Evolutionary conservation across 2,888 invertebrate genomes (phyloP).

Genomic region (Caenorhabditis macrosperma): DNA sequence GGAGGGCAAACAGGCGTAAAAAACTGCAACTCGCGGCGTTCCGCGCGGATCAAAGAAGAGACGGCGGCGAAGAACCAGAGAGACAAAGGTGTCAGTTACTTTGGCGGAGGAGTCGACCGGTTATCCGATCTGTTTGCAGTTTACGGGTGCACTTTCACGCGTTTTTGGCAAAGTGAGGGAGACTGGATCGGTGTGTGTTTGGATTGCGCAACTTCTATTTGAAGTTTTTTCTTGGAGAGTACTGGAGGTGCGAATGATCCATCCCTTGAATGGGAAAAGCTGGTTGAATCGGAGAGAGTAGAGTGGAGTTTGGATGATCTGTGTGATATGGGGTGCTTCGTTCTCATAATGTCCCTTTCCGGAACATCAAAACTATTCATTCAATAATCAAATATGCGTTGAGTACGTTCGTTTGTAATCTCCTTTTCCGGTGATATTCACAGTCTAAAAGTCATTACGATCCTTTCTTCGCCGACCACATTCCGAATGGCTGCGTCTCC

Average conservation of each 20-base stretch:
- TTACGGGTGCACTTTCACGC: conserved; percentile 48
- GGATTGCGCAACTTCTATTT: conserved; percentile 41
- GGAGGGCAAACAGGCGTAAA: conserved; percentile 41
- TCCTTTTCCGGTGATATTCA: neutral
- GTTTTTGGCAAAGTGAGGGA: conserved; percentile 20
- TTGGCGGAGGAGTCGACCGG: conserved; percentile 28
- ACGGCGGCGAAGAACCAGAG: neutral
- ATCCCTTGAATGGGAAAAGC: conserved; percentile 5
- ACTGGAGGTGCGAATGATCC: conserved; percentile 12
- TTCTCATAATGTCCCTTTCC: no score
- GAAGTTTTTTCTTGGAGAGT: conserved; percentile 17
- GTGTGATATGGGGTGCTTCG: no score
- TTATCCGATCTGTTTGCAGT: conserved; percentile 40
- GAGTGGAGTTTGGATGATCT: neutral
- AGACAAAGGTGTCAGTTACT: conserved; percentile 44
- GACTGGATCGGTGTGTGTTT: conserved; percentile 20
- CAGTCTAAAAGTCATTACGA: conserved; percentile 28
- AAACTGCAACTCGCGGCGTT: conserved; percentile 31
- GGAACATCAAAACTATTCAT: no score
- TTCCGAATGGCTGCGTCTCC: conserved; percentile 11
- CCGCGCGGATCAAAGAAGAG: conserved; percentile 16
- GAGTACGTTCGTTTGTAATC: no score
- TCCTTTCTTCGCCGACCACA: conserved; percentile 32
- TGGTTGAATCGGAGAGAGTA: neutral
- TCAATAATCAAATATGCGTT: no score